phyloP scores from a whole-genome alignment of 2,113 vertebrate species.

The Myocastor coypus region DNA sequence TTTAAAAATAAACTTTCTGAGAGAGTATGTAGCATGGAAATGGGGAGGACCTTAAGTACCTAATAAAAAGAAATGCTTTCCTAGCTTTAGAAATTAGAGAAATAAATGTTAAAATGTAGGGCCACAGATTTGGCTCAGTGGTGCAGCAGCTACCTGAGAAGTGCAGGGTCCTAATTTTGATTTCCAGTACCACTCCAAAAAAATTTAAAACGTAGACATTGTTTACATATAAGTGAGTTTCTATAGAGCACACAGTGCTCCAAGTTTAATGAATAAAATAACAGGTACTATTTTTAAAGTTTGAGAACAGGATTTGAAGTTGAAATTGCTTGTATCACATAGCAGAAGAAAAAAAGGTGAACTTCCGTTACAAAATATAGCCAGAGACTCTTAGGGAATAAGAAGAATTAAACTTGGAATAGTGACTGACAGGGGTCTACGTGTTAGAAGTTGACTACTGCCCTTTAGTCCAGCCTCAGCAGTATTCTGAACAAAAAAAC shows the following conservation, averaged over 20 bases:
- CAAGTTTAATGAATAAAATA: conserved; percentile 18
- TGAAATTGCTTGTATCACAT: conserved; percentile 6
- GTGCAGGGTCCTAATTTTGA: too few species aligned
- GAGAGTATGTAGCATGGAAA: background rate
- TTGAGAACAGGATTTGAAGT: conserved; percentile 36
- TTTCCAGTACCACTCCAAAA: background rate
- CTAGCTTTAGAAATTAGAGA: conserved; percentile 16
- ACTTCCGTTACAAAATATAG: background rate
- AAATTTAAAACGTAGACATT: conserved; percentile 46
- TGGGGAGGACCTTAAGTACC: background rate
- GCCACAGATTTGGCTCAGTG: too few species aligned
- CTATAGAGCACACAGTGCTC: background rate
- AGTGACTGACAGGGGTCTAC: background rate
- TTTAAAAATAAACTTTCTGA: background rate
- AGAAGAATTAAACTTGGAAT: background rate
- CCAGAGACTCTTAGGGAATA: background rate
- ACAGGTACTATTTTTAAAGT: conserved; percentile 46
- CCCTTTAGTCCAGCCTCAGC: background rate
- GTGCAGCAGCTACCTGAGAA: too few species aligned
- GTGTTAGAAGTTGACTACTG: background rate
- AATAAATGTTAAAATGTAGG: conserved; percentile 49
- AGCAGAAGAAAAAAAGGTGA: background rate
- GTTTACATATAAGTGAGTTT: conserved; percentile 11
- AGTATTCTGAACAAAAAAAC: background rate
- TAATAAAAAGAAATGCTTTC: conserved; percentile 24